Conservation (phyloP, 2,888 invertebrate genomes). For the Autographa pulchrina region DNA sequence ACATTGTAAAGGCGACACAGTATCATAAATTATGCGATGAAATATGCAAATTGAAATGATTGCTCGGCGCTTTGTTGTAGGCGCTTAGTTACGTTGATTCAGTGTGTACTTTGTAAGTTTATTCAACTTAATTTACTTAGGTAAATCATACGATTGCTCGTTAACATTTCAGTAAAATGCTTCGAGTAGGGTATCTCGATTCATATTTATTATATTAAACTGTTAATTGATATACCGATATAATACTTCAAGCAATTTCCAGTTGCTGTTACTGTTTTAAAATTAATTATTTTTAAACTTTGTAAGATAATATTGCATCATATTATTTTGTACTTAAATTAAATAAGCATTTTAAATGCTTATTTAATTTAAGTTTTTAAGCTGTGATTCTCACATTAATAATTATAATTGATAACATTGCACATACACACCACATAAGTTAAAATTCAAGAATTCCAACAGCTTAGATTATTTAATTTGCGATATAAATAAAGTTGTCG, state of each 20-base stretch:
- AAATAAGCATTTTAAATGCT: too few species aligned
- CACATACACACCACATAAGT: too few species aligned
- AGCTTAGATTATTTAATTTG: conserved; percentile 44
- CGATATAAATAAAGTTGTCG: conserved; percentile 53
- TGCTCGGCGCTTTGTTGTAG: conserved; percentile 50
- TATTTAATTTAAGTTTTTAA: too few species aligned
- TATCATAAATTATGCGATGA: conserved; percentile 8
- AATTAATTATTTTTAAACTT: too few species aligned
- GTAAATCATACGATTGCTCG: background rate
- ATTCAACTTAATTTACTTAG: background rate
- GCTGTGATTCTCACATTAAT: too few species aligned
- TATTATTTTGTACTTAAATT: too few species aligned
- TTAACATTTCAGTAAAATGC: background rate
- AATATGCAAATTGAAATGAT: conserved; percentile 32
- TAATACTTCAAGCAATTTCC: too few species aligned
- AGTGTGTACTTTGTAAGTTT: background rate
- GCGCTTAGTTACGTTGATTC: conserved; percentile 34
- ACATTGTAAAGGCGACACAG: background rate
- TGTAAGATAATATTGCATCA: too few species aligned
- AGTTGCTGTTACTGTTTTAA: too few species aligned
- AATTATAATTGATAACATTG: too few species aligned
- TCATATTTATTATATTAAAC: too few species aligned
- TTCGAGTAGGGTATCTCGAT: background rate
- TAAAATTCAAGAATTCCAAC: background rate
- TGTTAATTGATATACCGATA: too few species aligned